Base-by-base conservation (phyloP, 1,140 invertebrate species). In the Philaenus spumarius region DNA sequence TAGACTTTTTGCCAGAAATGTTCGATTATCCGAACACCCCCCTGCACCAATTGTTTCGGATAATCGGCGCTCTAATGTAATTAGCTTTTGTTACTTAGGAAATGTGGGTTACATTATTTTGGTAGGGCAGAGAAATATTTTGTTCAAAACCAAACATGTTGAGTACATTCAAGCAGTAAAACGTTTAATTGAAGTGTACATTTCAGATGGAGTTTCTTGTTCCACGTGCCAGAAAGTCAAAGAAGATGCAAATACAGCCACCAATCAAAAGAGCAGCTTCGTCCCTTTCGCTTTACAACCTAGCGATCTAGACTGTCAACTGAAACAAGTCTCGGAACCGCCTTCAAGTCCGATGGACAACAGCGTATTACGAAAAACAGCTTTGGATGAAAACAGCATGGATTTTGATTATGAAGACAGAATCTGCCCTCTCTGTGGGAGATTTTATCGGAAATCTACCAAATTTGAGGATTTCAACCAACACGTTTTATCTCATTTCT, bases 401-500 rank as follows among this genome's bases (percentile, higher is more conserved):
- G 26, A 7, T 9, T 14, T 37, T 3, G 35, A 22, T 20, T 30
- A 7, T 14, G 57, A 65, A 48, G 59, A 66, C 24, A 67, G 68
- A 40, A 72, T 72, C 40, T 78, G 76, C 56, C 77, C 77, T 0
- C 58, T 78, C 15, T 78, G 77, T 62, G 72, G 70, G 6, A 58
- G 48, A 35, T 62, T 67, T 52, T 77, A 71, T 57, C 67, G 54
- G 24, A 68, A 67, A 43, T 61, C 68, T 7, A 63, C 62, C 19
- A 52, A 70, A 15, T 77, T 78, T 65, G 57, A 65, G 26, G 66
- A 67, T 30, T 77, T 77, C 56, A 73, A 77, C 55, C 69, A 75
- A 61, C 77, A 78, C 59, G 75, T 78, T 39, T 62, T 76, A 17
- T 71, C 60, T 59, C 77, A 78, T 66, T 77, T 78, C 68, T 60